Conservation (phyloP, 1,140 invertebrate genomes). For the Drosophila arizonae region DNA sequence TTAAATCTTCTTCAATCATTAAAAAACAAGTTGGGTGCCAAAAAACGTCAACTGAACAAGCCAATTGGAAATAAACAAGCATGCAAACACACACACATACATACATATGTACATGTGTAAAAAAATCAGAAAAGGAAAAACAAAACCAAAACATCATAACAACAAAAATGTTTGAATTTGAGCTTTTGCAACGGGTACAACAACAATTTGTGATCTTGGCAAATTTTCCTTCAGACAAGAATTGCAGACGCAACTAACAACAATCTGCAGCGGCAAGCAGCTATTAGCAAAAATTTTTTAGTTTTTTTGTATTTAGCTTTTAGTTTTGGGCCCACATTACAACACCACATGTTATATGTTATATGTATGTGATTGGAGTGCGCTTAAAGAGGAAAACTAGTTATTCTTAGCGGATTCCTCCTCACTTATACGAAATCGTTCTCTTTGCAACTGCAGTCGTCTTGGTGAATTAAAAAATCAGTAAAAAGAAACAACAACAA, state of each 20-base stretch:
- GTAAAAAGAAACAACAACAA: constrained; percentile 16
- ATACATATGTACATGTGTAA: constrained; percentile 1
- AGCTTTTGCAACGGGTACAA: constrained; percentile 13
- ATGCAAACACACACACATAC: constrained; percentile 30
- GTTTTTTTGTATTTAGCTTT: constrained; percentile 36
- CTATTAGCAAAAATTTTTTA: constrained; percentile 69
- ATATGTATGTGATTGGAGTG: not conserved
- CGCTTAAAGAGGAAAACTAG: constrained; percentile 46
- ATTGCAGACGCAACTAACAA: constrained; percentile 27
- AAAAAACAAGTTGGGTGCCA: constrained; percentile 74
- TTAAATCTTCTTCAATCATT: constrained; percentile 31
- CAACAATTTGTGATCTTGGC: constrained; percentile 33
- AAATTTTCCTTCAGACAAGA: constrained; percentile 62
- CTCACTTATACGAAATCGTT: constrained; percentile 24
- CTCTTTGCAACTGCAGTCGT: constrained; percentile 41
- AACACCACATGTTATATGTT: constrained; percentile 37
- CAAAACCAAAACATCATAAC: constrained; percentile 15
- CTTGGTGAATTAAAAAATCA: constrained; percentile 41
- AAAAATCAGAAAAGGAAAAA: not conserved
- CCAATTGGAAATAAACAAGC: constrained; percentile 53
- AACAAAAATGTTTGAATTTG: constrained; percentile 19
- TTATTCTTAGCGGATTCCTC: constrained; percentile 53
- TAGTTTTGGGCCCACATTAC: constrained; percentile 57
- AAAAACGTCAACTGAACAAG: constrained; percentile 78
- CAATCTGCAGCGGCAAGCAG: constrained; percentile 6